Evolutionary conservation across 23 tunicate species (phyloP).

Genomic region (Phallusia fumigata): DNA sequence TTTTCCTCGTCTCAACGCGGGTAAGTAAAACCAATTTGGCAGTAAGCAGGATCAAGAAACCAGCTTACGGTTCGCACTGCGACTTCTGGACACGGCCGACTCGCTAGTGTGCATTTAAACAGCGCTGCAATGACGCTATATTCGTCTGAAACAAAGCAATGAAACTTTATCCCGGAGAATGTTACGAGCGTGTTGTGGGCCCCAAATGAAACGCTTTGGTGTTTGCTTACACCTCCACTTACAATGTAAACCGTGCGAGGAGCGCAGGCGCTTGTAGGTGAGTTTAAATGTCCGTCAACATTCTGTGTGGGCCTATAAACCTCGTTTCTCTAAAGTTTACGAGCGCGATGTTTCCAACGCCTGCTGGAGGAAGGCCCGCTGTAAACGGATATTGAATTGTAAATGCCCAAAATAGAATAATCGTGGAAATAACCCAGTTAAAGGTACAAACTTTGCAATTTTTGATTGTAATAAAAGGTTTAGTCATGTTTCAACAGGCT

Average conservation of each 20-base stretch:
- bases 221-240: neutral
- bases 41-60: neutral
- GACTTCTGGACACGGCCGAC: neutral
- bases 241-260: neutral
- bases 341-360: no score
- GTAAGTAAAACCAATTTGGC: neutral
- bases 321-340: neutral
- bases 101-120: neutral
- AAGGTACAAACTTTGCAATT: no score
- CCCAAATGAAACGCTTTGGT: neutral
- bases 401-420: no score
- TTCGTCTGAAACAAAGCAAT: neutral
- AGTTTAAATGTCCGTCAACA: neutral
- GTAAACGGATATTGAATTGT: no score
- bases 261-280: neutral
- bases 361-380: no score
- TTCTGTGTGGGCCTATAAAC: neutral
- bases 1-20: neutral
- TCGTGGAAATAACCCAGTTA: no score
- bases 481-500: no score
- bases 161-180: neutral
- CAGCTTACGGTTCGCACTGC: neutral
- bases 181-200: slow-evolving; percentile 2
- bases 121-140: neutral
- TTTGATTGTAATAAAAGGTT: no score